A percentile compares a stretch with the other conserved stretches of the same genome.
These are phyloP conservation scores for Lacerta bilineata DNA, from an alignment of 2,797 vertebrate genomes.

Conservation along the genomic window DNA sequence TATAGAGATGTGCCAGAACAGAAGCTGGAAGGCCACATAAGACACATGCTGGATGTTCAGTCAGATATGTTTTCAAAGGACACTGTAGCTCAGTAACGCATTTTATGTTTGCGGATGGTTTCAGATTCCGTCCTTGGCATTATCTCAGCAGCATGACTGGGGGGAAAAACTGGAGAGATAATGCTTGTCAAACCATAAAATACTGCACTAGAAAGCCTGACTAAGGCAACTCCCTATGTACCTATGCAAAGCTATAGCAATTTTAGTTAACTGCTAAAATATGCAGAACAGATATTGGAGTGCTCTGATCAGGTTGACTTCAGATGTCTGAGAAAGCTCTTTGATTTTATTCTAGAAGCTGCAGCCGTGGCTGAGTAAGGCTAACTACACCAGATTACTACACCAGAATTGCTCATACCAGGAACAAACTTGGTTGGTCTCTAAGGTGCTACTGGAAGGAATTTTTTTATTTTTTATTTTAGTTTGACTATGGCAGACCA, in stretches of 20 bases:
- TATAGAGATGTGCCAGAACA: constrained; percentile 57
- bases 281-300: neutral
- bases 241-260: neutral
- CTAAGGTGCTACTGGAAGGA: too few species aligned
- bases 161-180: neutral
- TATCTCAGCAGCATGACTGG: neutral
- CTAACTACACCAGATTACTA: neutral
- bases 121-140: neutral
- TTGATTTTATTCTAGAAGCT: neutral
- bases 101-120: neutral
- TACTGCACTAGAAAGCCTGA: neutral
- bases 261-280: neutral
- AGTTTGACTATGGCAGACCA: too few species aligned
- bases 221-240: neutral
- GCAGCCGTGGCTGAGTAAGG: neutral
- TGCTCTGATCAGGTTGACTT: neutral
- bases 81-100: neutral
- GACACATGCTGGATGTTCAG: neutral
- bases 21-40: constrained; percentile 51
- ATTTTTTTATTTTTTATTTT: too few species aligned
- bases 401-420: too few species aligned
- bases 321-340: too few species aligned
- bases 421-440: too few species aligned
- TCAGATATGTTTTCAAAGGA: neutral
- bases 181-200: neutral